Percentiles rank a stretch among this genome's conserved stretches.
phyloP scores from a whole-genome alignment of 64 coral and sea anemone species.

The Stylophora pistillata region DNA sequence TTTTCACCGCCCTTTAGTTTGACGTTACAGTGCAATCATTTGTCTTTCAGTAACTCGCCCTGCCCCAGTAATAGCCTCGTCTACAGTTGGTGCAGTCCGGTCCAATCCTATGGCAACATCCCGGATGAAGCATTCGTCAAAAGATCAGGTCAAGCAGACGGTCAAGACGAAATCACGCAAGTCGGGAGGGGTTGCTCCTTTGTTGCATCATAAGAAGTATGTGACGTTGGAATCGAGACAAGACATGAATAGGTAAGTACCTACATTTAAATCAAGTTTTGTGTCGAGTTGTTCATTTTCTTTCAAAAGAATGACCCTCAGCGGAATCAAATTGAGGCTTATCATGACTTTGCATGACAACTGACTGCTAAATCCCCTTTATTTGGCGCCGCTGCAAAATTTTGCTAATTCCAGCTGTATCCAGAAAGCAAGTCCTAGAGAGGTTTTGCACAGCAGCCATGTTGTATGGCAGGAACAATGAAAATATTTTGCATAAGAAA shows the following conservation, averaged over 20 bases:
- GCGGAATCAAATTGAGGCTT: too few relatives aligned
- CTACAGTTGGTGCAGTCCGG: conserved; percentile 16
- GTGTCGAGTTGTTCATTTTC: too few relatives aligned
- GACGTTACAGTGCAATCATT: neutral
- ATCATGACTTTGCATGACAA: too few relatives aligned
- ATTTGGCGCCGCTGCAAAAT: too few relatives aligned
- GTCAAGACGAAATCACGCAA: conserved; percentile 73
- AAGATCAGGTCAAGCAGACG: conserved; percentile 85
- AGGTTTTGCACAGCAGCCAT: too few relatives aligned
- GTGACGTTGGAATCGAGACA: conserved; percentile 80
- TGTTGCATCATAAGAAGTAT: conserved; percentile 66
- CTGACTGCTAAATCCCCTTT: too few relatives aligned
- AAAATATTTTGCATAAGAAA: too few relatives aligned
- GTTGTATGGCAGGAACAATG: too few relatives aligned
- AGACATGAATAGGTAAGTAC: conserved; percentile 78
- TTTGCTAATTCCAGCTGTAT: too few relatives aligned
- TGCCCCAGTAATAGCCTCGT: neutral
- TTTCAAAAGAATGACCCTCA: too few relatives aligned
- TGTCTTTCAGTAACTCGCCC: conserved; percentile 5
- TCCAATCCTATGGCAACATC: conserved; percentile 45
- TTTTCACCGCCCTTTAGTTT: neutral
- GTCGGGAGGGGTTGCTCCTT: neutral
- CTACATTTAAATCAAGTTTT: too few relatives aligned
- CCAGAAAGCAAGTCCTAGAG: neutral
- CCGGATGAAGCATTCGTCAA: conserved; percentile 91